Base-by-base conservation (phyloP, 1,140 invertebrate species). In the Aphaenogaster rudis region DNA sequence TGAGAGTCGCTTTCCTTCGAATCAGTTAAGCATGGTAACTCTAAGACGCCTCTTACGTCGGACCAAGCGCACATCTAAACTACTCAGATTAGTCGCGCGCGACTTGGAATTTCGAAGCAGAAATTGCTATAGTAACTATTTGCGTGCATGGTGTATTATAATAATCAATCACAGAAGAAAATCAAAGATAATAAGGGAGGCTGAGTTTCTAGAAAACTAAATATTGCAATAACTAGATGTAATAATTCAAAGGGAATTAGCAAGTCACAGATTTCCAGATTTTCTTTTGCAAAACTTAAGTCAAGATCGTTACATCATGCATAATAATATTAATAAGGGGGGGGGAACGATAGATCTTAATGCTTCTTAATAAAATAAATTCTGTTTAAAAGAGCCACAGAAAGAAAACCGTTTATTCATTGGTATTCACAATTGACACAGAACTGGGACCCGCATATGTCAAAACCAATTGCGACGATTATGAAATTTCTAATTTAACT, bases 1-100 rank as follows among this genome's bases (percentile, higher is more conserved):
- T 88, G 63, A 89, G 79, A 87, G 85, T 88, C 88, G 90, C 88
- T 90, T 90, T 90, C 86, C 89, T 63, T 88, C 59, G 87, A 92
- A 93, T 92, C 89, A 91, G 84, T 88, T 88, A 90, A 87, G 84
- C 88, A 89, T 17, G 17, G 54, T 39, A 63, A 61, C 80, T 84
- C 42, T 39, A 64, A 76, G 80, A n/a, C 17, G 8, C 33, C 57
- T 63, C 69, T 61, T 61, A 61, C 54, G 80, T 63, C 42, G 57
- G 69, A 76, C 69, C 80, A 84, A 84, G 54, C 80, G 42, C 2
- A 48, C 45, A 33, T 61, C 11, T 61, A 76, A 84, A 84, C 69
- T 74, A 84, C 80, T 76, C 13, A 11, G 69, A 76, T 74, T 84
- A 84, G 42, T 84, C 9, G 28, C 54, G 42, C 64, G 54, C 80